Evolutionary conservation across 2,888 invertebrate species (phyloP).

Genomic region (Notodonta dromedarius): DNA sequence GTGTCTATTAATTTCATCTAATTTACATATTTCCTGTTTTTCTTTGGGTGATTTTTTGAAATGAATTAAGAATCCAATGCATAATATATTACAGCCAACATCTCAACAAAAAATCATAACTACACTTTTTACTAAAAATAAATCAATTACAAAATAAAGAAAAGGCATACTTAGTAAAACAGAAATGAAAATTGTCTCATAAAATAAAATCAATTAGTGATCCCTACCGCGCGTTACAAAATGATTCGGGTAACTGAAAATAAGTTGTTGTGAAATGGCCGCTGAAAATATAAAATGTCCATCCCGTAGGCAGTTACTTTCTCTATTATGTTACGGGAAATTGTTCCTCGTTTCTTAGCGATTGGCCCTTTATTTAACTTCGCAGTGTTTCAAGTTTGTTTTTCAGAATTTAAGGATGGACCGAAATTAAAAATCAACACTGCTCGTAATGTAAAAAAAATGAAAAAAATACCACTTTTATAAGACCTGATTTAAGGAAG

Average conservation of each 20-base stretch:
- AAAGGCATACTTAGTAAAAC: neutral
- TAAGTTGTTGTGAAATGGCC: constrained; percentile 3
- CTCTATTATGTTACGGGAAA: neutral
- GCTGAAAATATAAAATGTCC: neutral
- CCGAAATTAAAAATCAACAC: neutral
- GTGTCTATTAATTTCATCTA: too few species aligned
- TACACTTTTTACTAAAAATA: too few species aligned
- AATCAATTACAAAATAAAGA: too few species aligned
- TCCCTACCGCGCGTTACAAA: neutral
- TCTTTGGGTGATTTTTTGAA: too few species aligned
- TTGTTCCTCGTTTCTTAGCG: neutral
- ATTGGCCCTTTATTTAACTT: neutral
- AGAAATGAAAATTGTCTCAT: neutral
- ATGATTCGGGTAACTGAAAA: neutral
- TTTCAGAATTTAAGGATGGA: neutral
- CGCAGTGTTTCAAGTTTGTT: neutral
- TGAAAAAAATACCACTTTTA: neutral
- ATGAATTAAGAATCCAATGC: too few species aligned
- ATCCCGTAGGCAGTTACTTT: constrained; percentile 1
- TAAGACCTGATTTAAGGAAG: too few species aligned
- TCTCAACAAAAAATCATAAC: too few species aligned
- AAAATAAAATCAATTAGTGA: neutral
- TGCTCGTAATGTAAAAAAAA: neutral
- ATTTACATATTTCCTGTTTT: too few species aligned
- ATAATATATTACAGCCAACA: neutral